Base-by-base conservation (phyloP, 2,113 vertebrate genomes). In the Leucosticte australis region DNA sequence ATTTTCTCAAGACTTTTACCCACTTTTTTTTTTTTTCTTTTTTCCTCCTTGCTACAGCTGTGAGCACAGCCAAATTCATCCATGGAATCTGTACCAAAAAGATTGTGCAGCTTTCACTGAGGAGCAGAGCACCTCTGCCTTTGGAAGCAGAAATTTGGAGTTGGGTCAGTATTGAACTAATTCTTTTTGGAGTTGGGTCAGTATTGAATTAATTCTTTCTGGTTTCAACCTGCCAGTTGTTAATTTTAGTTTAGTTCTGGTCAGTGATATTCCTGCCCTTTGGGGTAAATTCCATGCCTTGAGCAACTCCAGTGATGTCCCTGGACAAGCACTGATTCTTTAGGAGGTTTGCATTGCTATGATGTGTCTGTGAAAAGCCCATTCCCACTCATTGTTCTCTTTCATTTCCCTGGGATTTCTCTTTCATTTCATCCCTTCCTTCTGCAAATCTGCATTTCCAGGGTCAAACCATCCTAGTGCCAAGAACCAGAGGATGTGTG, bases 161-260 rank as follows among this genome's bases (percentile, higher is more conserved):
- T 11, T 24, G 33, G 18, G 37, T 12, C 0, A 2, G 46, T 5
- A 2, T 4, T 53, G n/a, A 3, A 21, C 75, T 35, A 41, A 13
- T 89, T 53, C 19, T 2, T 30, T 55, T 69, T 76, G 31, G 33
- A 8, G 1, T 11, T 24, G 33, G 18, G 37, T 12, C 0, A 2
- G 46, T 5, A 2, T 4, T 53, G n/a, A 3, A 21, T 78, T 35
- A 41, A 13, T 89, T 53, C 19, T 2, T 30, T n/a, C 3, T 1
- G 1, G 0, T 82, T 84, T 84, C 0, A 0, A 39, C 35, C 17
- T 59, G 27, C 3, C 15, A 28, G 2, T 12, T 35, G 12, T 33
- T 83, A 49, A 20, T 44, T 83, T 57, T 88, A 27, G 10, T 37
- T 82, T 68, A 50, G 13, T 19, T 83, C 15, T 64, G 28, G 3